These are phyloP conservation scores for Pseudochromis fuscus DNA, from an alignment of 2,797 vertebrate species.

Conservation along the genomic window DNA sequence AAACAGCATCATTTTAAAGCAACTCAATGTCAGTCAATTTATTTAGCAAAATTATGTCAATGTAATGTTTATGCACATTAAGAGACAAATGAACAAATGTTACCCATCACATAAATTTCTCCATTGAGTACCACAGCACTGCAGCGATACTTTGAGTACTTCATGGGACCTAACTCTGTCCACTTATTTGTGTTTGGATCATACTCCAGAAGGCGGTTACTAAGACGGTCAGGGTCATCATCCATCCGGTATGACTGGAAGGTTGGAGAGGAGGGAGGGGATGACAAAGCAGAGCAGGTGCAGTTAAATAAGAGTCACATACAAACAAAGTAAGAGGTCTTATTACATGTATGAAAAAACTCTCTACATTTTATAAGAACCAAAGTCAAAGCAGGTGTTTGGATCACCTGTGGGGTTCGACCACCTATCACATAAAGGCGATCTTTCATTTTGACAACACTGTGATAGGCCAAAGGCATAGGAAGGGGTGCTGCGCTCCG, in stretches of 20 bases:
- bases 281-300: conserved; percentile 72
- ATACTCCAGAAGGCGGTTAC: conserved; percentile 92
- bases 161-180: conserved; percentile 91
- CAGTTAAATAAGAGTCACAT: conserved; percentile 34
- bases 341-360: background rate
- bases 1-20: background rate
- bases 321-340: conserved; percentile 13
- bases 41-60: background rate
- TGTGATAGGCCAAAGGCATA: conserved; percentile 91
- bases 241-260: conserved; percentile 89
- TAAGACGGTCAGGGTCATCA: conserved; percentile 97
- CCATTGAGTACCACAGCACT: conserved; percentile 89
- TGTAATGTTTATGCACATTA: background rate
- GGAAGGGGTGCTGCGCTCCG: conserved; percentile 91
- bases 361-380: conserved; percentile 8
- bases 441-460: conserved; percentile 87
- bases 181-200: conserved; percentile 93
- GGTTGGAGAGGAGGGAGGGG: conserved; percentile 15
- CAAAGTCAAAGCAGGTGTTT: background rate
- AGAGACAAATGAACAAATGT: conserved; percentile 61
- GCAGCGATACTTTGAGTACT: conserved; percentile 96
- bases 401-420: conserved; percentile 94
- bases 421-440: conserved; percentile 94
- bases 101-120: conserved; percentile 96
- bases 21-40: background rate